These are phyloP conservation scores for Zaprionus kolodkinae DNA, from an alignment of 1,140 invertebrate species.

Conservation along the genomic window DNA sequence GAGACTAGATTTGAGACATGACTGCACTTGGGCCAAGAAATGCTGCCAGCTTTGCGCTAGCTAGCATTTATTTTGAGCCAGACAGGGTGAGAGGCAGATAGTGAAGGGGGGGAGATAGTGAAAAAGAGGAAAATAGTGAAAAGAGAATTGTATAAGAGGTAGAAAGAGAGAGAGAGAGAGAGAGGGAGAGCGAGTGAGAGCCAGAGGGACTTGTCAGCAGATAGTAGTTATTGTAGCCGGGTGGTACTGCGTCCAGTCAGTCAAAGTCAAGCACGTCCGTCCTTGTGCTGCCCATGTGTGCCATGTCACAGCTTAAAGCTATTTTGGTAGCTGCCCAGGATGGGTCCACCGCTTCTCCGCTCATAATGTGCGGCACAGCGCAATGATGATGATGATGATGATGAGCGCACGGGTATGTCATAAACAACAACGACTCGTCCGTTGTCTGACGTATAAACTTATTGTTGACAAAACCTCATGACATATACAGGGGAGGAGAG, in stretches of 20 bases:
- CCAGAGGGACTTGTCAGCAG: constrained; percentile 43
- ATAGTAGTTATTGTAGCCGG: constrained; percentile 20
- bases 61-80: constrained; percentile 58
- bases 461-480: constrained; percentile 81
- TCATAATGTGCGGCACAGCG: constrained; percentile 39
- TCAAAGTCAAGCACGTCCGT: constrained; percentile 77
- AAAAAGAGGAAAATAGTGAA: neutral
- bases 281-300: constrained; percentile 43
- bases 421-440: constrained; percentile 76
- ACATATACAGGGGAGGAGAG: constrained; percentile 35
- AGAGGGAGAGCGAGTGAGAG: constrained; percentile 17
- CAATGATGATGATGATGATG: constrained; percentile 38
- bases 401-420: constrained; percentile 51
- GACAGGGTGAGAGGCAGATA: constrained; percentile 53
- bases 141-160: constrained; percentile 2
- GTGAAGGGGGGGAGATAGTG: constrained; percentile 16
- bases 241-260: constrained; percentile 39
- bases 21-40: constrained; percentile 64
- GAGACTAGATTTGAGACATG: constrained; percentile 27
- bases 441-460: constrained; percentile 73
- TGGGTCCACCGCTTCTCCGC: neutral
- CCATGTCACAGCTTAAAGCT: constrained; percentile 78
- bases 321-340: constrained; percentile 24
- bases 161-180: constrained; percentile 14
- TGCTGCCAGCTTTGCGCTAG: constrained; percentile 59